These are phyloP conservation scores for Cygnus buccinator DNA, from an alignment of 2,113 vertebrate genomes.

Conservation along the genomic window DNA sequence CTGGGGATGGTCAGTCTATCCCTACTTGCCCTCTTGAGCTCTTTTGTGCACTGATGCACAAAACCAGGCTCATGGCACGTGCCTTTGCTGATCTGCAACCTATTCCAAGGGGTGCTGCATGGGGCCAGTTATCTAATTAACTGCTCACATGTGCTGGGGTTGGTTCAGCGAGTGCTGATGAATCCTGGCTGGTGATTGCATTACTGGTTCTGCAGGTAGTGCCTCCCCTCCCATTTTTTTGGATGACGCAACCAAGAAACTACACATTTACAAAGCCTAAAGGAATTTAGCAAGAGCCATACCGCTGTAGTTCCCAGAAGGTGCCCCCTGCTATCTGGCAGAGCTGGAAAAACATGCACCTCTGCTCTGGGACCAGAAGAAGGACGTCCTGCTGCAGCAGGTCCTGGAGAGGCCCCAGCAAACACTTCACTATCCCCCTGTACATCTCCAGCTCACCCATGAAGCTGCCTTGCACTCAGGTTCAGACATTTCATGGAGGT, in stretches of 20 bases:
- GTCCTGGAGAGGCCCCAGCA: not conserved
- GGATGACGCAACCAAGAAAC: not conserved
- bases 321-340: not conserved
- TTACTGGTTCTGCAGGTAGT: not conserved
- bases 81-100: not conserved
- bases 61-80: not conserved
- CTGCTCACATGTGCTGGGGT: not conserved
- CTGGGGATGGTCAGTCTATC: not conserved
- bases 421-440: not conserved
- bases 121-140: not conserved
- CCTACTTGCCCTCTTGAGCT: not conserved
- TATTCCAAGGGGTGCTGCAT: not conserved
- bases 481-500: not conserved
- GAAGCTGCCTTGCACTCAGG: not conserved
- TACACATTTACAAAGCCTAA: not conserved
- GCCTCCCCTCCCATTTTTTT: not conserved
- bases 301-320: not conserved
- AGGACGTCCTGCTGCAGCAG: not conserved
- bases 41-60: not conserved
- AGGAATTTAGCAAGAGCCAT: not conserved
- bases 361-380: not conserved
- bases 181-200: rapidly evolving
- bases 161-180: not conserved
- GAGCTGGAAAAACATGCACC: not conserved
- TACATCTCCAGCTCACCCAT: not conserved